Evolutionary conservation across 2,888 invertebrate species (phyloP).

Genomic region (Phalangium opilio): DNA sequence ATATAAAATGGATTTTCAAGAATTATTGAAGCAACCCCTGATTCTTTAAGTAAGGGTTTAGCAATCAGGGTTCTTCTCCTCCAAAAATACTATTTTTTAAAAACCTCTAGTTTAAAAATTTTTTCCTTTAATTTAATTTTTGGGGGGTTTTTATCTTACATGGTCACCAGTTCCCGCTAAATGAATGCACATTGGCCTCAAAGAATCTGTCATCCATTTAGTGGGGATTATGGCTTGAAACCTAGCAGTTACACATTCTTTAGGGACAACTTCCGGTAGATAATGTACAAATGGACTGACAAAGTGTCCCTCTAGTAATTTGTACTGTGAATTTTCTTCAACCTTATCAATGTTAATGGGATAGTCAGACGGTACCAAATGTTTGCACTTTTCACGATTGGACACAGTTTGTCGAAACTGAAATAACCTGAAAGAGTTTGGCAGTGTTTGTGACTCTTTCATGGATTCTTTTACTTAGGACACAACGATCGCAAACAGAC

Average conservation of each 20-base stretch:
- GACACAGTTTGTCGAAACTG: conserved; percentile 76
- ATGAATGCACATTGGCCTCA: conserved; percentile 78
- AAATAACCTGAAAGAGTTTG: conserved; percentile 83
- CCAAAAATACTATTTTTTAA: conserved; percentile 68
- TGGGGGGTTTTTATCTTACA: conserved; percentile 42
- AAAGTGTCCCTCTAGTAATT: conserved; percentile 73
- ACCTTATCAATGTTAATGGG: conserved; percentile 76
- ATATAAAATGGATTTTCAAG: conserved; percentile 88
- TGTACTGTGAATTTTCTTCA: conserved; percentile 53
- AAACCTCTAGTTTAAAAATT: background rate
- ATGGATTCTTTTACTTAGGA: no score
- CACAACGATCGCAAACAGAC: no score
- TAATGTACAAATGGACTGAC: conserved; percentile 62
- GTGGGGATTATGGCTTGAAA: conserved; percentile 54
- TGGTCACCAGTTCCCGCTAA: conserved; percentile 97
- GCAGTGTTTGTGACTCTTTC: no score
- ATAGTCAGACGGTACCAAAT: conserved; percentile 63
- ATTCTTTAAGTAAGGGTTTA: conserved; percentile 72
- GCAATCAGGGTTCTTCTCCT: conserved; percentile 75
- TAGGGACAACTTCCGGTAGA: conserved; percentile 72
- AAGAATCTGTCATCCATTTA: conserved; percentile 49
- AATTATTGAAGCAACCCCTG: conserved; percentile 79
- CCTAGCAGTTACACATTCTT: conserved; percentile 56
- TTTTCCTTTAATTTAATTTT: background rate
- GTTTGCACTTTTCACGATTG: conserved; percentile 61